Evolutionary conservation across 2,888 invertebrate genomes (phyloP), one percentile per base, ranked within the genome.

Genomic region (Yponomeuta sedellus): DNA sequence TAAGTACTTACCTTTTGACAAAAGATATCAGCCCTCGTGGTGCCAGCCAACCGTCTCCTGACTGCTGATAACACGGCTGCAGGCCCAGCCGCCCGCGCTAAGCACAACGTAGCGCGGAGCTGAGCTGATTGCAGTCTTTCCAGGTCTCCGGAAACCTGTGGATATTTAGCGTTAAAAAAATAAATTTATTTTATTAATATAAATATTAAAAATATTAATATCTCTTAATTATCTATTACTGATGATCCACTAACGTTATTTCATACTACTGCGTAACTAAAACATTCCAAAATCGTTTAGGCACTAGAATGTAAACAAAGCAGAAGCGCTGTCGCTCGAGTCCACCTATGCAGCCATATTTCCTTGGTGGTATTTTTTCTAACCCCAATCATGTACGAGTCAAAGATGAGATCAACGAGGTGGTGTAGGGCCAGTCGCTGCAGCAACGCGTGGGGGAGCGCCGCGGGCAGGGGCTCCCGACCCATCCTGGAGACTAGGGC

Each of bases 21-120:
- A 82, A 75, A 94, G 83, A 71, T 66, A 66, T 88, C 88, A n/a
- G 93, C 92, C 59, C 92, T 92, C 10, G 94, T 92, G 19, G 92
- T 89, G 64, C 90, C 91, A 8, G 91, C 88, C 0, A 93, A 90
- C 34, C 93, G 87, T 64, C 92, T 84, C 59, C 93, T 89, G 2
- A 95, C 94, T 1, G 94, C 93, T 19, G 93, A 92, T 64, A 95
- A 77, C 19, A 96, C 94, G 0, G 94, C 93, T 0, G 92, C 67
- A 93, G 95, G 69, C 93, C 97, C 86, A 93, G 97, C 75, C 93
- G 94, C 70, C 95, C 97, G 74, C 93, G 94, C 79, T 94, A 93
- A 74, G 95, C 96, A 71, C 93, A 94, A 79, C 82, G 94, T 72
- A 75, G 89, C 78, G 70, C 92, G 81, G 0, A 91, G 77, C 70